Evolutionary conservation across 2,888 invertebrate species (phyloP).

Genomic region (Macrophya annulata): DNA sequence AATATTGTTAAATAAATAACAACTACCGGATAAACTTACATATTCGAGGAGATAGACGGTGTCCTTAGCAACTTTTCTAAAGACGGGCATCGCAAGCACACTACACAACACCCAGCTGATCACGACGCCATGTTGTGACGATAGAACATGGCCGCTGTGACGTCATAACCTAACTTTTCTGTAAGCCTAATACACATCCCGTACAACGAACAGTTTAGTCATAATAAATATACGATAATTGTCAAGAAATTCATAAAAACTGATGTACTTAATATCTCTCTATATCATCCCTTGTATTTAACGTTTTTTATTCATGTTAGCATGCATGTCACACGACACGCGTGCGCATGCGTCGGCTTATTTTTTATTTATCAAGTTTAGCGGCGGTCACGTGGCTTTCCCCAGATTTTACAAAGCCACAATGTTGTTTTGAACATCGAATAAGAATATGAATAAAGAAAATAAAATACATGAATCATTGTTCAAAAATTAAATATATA

Average conservation of each 20-base stretch:
- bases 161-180: constrained; percentile 53
- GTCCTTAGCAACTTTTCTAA: constrained; percentile 73
- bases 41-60: constrained; percentile 73
- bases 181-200: background rate
- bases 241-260: background rate
- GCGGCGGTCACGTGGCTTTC: constrained; percentile 37
- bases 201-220: background rate
- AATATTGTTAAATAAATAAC: constrained; percentile 34
- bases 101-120: constrained; percentile 79
- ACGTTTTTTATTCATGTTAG: background rate
- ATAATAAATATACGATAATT: background rate
- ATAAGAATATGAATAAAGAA: background rate
- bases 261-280: background rate
- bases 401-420: background rate
- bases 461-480: constrained; percentile 12
- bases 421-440: constrained; percentile 8
- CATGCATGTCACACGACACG: background rate
- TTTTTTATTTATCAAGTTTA: constrained; percentile 29
- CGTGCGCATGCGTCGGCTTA: constrained; percentile 40
- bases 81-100: constrained; percentile 77
- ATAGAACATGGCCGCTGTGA: constrained; percentile 69
- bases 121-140: constrained; percentile 78
- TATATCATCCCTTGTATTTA: background rate
- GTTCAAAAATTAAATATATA: constrained; percentile 43
- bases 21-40: constrained; percentile 72